Percentiles rank a stretch among this genome's conserved stretches.
phyloP scores from a whole-genome alignment of 2,888 invertebrate species.

The Monoplex corrugatus region DNA sequence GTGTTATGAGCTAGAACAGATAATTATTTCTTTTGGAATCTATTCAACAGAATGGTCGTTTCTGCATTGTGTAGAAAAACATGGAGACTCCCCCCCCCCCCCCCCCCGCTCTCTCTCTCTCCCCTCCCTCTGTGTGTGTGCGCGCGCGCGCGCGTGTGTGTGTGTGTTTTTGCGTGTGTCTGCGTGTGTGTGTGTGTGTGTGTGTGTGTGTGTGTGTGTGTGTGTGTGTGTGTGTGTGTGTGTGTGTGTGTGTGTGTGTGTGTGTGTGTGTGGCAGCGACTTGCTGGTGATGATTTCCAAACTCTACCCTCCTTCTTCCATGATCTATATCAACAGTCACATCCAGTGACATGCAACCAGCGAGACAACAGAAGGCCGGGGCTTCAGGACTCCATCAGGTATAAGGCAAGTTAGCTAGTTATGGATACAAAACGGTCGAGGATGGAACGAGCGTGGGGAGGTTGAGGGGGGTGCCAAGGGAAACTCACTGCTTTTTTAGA shows the following conservation, averaged over 20 bases:
- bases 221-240: slow-evolving; percentile 13
- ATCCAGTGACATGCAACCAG: no score
- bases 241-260: background rate
- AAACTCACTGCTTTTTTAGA: background rate
- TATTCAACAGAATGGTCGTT: no score
- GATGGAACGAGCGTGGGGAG: no score
- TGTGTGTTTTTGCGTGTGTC: background rate
- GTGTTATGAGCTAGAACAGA: no score
- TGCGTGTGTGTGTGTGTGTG: background rate
- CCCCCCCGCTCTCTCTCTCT: no score
- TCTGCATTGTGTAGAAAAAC: no score
- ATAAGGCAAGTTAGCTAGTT: background rate
- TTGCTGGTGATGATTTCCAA: background rate
- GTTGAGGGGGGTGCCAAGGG: no score
- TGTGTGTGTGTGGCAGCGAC: no score
- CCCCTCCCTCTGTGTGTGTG: slow-evolving; percentile 1
- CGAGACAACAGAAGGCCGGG: no score
- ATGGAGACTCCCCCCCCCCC: no score
- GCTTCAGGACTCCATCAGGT: no score
- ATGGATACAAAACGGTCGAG: background rate
- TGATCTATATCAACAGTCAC: background rate
- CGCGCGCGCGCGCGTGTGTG: background rate
- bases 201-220: slow-evolving; percentile 22
- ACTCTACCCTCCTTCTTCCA: background rate
- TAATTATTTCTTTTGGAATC: no score